Evolutionary conservation across 2,797 vertebrate genomes (phyloP), one percentile per base, ranked within the genome.

Genomic region (Buceros bicornis): DNA sequence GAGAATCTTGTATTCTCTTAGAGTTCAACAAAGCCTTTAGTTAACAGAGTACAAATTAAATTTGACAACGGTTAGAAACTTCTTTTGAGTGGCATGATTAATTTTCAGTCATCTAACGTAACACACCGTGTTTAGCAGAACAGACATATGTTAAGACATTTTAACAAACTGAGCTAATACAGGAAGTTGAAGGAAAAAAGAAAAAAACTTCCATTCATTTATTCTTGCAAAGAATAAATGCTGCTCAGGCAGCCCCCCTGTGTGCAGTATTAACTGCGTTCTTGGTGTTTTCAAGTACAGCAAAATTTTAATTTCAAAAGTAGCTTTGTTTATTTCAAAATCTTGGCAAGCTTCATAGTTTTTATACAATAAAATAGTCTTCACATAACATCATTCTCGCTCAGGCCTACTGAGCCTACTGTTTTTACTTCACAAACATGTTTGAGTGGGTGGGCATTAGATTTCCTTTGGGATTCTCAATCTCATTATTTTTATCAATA

Each of bases 401-500:
- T 57, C 83, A 72, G 70, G 31, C 61, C 69, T 71, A 54, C 62
- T 66, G 74, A 92, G 18, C 67, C 35, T 88, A 71, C 82, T 92
- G 42, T 24, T 95, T 96, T 90, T 91, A 9, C 61, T 48, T 96
- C 62, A 54, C 54, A 95, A 94, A 65, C 37, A 51, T 93, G 24
- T 96, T 96, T 90, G 88, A 91, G 48, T 91, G 85, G 95, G 93
- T 96, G 87, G 88, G 90, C 76, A 87, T 96, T 92, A 96, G 57
- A 95, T 96, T 97, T 96, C 94, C 95, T 95, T 92, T 93, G 89
- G 89, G 95, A 94, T 93, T 97, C 81, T 97, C 92, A 91, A 87
- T 96, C 96, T 97, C 88, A 93, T 97, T 97, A 96, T 97, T 97
- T 97, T 97, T 97, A 95, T 96, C 96, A 97, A 97, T 97, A 97